Evolutionary conservation across 2,113 vertebrate genomes (phyloP).

Genomic region (Desmodus rotundus): DNA sequence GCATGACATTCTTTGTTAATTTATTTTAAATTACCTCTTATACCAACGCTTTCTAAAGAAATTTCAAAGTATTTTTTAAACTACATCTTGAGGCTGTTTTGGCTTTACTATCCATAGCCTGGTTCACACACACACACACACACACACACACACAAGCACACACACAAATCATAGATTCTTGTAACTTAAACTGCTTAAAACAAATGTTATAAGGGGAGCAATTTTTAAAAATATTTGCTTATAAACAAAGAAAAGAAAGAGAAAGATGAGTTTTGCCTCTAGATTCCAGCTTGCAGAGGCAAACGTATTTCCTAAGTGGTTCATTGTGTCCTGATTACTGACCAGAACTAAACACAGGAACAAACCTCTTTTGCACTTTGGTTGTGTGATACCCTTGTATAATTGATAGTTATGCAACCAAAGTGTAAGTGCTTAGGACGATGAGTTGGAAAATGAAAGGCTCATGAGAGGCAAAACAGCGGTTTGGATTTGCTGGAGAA

Average conservation of each 20-base stretch:
- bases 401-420: slow-evolving; percentile 13
- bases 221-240: slow-evolving; percentile 68
- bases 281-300: slow-evolving; percentile 35
- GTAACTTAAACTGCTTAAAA: slow-evolving; percentile 65
- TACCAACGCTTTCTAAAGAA: slow-evolving; percentile 71
- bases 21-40: slow-evolving; percentile 75
- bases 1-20: slow-evolving; percentile 81
- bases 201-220: slow-evolving; percentile 72
- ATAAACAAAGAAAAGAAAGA: slow-evolving; percentile 68
- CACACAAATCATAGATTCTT: background rate
- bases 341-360: slow-evolving; percentile 31
- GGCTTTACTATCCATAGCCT: slow-evolving; percentile 53
- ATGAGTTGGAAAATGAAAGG: slow-evolving; percentile 18
- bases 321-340: slow-evolving; percentile 17
- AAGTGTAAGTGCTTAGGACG: slow-evolving; percentile 32
- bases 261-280: slow-evolving; percentile 72
- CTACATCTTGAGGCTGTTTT: slow-evolving; percentile 51
- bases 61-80: slow-evolving; percentile 73
- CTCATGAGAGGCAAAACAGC: slow-evolving; percentile 34
- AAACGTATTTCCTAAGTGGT: slow-evolving; percentile 2
- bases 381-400: slow-evolving; percentile 10
- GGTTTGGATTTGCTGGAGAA: slow-evolving; percentile 33
- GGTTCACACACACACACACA: background rate
- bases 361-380: slow-evolving; percentile 8
- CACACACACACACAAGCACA: no score